phyloP scores from a whole-genome alignment of 1,140 invertebrate species.

The Heliothis virescens region DNA sequence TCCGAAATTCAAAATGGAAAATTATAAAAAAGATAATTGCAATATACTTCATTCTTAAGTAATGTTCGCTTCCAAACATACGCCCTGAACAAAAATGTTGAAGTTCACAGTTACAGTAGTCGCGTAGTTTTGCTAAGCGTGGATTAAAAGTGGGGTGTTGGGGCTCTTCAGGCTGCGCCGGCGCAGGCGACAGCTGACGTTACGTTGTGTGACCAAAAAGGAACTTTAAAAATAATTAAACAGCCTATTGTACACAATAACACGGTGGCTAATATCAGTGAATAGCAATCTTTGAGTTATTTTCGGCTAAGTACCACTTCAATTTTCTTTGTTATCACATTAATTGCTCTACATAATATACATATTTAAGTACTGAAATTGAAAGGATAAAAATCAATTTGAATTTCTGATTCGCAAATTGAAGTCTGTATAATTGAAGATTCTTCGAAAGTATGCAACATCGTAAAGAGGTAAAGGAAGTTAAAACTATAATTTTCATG shows the following conservation, averaged over 20 bases:
- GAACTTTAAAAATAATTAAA: conserved; percentile 69
- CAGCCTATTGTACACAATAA: conserved; percentile 63
- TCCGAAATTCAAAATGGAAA: not conserved
- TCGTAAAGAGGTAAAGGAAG: conserved; percentile 8
- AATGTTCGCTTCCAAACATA: too few relatives aligned
- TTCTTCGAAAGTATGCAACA: conserved; percentile 9
- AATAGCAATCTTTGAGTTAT: conserved; percentile 27
- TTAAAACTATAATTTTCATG: conserved; percentile 31
- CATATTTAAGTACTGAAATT: conserved; percentile 48
- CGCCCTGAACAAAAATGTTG: conserved; percentile 1
- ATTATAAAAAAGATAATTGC: too few relatives aligned
- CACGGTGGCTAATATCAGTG: conserved; percentile 57
- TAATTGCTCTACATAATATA: conserved; percentile 13
- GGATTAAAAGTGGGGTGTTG: conserved; percentile 75
- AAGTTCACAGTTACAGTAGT: conserved; percentile 41
- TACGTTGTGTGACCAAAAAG: conserved; percentile 54
- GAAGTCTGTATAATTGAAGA: conserved; percentile 14
- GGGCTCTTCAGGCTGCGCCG: conserved; percentile 70
- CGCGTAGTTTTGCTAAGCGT: conserved; percentile 55
- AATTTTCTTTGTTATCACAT: not conserved
- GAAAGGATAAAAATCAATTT: not conserved
- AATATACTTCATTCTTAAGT: too few relatives aligned
- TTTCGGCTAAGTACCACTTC: conserved; percentile 10
- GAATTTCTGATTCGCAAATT: not conserved
- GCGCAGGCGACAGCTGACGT: conserved; percentile 79